phyloP scores from a whole-genome alignment of 2,113 vertebrate species.

The Toxostoma redivivum region DNA sequence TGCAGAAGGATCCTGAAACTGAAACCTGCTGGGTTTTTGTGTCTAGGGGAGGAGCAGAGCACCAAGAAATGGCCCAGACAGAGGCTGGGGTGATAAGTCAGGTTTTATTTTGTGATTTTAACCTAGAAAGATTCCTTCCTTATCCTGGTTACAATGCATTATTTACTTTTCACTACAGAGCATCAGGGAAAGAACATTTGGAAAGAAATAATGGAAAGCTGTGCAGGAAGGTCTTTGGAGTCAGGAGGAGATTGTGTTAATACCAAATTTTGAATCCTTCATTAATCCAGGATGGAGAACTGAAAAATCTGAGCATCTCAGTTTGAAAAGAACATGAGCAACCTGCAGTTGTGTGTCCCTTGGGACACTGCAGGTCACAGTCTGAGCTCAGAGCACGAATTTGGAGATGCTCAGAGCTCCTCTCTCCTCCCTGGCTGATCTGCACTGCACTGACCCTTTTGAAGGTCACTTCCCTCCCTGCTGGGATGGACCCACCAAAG shows the following conservation, averaged over 20 bases:
- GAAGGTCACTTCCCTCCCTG: background rate
- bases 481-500: background rate
- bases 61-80: background rate
- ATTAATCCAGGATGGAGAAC: background rate
- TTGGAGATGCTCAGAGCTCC: background rate
- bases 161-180: no score
- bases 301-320: background rate
- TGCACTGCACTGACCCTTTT: background rate
- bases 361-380: background rate
- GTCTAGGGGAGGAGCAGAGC: background rate
- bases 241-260: background rate
- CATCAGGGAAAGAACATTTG: background rate
- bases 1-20: background rate
- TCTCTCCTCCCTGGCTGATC: background rate
- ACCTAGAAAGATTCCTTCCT: background rate
- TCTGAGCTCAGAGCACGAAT: accelerated
- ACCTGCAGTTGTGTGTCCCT: background rate
- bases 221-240: background rate
- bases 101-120: background rate
- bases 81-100: background rate
- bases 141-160: no score
- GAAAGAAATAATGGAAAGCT: background rate
- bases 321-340: background rate
- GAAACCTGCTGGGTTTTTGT: background rate
- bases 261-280: background rate